phyloP scores from a whole-genome alignment of 2,888 invertebrate genomes.

The Mimumesa dahlbomi region DNA sequence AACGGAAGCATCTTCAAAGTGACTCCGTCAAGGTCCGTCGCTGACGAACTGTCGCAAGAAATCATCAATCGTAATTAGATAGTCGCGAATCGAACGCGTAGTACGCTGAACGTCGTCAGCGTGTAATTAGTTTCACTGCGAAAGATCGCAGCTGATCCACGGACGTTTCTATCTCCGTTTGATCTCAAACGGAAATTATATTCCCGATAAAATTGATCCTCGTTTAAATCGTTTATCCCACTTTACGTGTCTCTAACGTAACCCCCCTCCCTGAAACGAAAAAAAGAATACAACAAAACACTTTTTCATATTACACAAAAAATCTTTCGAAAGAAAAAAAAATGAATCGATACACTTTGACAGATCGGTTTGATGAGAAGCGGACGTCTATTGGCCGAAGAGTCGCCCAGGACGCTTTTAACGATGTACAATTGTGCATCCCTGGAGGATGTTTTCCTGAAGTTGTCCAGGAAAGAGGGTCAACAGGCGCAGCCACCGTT shows the following conservation, averaged over 20 bases:
- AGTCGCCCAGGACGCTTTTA: slow-evolving; percentile 91
- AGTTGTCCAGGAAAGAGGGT: slow-evolving; percentile 90
- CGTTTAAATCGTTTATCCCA: too few relatives aligned
- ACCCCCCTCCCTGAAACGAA: too few relatives aligned
- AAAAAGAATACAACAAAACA: too few relatives aligned
- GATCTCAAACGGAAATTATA: too few relatives aligned
- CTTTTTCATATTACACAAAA: too few relatives aligned
- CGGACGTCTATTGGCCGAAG: slow-evolving; percentile 94
- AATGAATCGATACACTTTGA: too few relatives aligned
- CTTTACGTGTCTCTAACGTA: too few relatives aligned
- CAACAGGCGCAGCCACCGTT: slow-evolving; percentile 73
- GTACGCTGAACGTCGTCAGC: background rate
- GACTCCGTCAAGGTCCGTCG: too few relatives aligned
- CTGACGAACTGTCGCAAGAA: too few relatives aligned
- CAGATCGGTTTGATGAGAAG: slow-evolving; percentile 97
- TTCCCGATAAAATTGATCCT: too few relatives aligned
- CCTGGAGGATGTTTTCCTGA: slow-evolving; percentile 95
- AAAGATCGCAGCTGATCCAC: background rate
- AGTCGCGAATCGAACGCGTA: background rate
- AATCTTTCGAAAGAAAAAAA: too few relatives aligned
- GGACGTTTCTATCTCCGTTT: background rate
- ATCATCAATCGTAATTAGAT: background rate
- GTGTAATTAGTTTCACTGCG: slow-evolving; percentile 11
- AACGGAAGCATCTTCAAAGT: too few relatives aligned
- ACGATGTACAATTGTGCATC: slow-evolving; percentile 91